phyloP scores from a whole-genome alignment of 1,140 invertebrate species.

The Bombus confusus region DNA sequence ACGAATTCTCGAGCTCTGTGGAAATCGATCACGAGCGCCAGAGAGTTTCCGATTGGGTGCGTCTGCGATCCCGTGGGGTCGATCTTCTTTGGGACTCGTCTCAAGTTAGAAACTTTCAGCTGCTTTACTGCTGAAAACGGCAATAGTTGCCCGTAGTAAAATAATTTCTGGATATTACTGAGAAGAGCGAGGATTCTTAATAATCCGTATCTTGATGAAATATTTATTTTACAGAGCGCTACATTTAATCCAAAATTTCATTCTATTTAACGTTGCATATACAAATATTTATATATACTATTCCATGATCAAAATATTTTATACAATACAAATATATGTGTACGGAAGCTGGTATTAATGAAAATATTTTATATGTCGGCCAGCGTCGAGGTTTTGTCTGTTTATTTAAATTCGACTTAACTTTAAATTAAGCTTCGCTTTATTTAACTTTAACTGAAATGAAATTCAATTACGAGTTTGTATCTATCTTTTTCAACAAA shows the following conservation, averaged over 20 bases:
- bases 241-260: neutral
- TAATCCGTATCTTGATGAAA: neutral
- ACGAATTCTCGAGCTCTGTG: conserved; percentile 10
- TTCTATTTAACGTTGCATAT: neutral
- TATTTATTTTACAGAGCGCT: neutral
- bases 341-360: too few species aligned
- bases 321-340: too few species aligned
- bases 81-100: neutral
- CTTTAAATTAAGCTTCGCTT: neutral
- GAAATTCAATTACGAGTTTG: neutral
- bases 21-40: conserved; percentile 21
- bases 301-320: too few species aligned
- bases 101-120: neutral
- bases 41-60: neutral
- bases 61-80: neutral
- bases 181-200: neutral
- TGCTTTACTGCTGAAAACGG: too few species aligned
- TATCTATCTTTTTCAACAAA: neutral
- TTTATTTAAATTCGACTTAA: neutral
- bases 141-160: too few species aligned
- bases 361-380: neutral
- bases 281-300: too few species aligned
- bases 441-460: neutral
- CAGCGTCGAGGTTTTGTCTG: neutral
- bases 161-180: neutral